Evolutionary conservation across 2,888 invertebrate genomes (phyloP).

Genomic region (Altica lythri): DNA sequence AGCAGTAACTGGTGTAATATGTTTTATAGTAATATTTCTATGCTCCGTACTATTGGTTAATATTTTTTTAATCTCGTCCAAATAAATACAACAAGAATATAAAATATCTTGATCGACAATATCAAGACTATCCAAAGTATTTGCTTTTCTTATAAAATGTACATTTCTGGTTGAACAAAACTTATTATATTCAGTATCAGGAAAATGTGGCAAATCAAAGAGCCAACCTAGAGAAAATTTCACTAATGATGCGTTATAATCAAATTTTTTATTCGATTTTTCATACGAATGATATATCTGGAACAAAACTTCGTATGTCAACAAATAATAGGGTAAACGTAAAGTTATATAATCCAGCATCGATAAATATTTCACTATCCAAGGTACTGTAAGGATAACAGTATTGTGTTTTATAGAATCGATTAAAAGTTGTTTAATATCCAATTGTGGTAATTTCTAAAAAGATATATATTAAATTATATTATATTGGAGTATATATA

Average conservation of each 20-base stretch:
- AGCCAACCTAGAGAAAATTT: constrained; percentile 79
- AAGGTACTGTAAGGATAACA: constrained; percentile 76
- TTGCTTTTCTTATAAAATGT: not conserved
- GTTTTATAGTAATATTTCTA: constrained; percentile 59
- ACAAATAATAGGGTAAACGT: constrained; percentile 68
- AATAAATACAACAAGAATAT: constrained; percentile 70
- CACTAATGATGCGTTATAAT: constrained; percentile 57
- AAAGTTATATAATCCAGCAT: constrained; percentile 78
- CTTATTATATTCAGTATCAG: constrained; percentile 64
- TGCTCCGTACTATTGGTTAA: constrained; percentile 44
- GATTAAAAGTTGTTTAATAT: constrained; percentile 64
- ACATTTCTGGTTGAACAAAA: constrained; percentile 38
- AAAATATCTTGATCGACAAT: constrained; percentile 68
- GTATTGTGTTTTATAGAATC: constrained; percentile 65
- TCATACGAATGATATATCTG: constrained; percentile 61
- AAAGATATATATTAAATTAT: too few species aligned
- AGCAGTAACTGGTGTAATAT: constrained; percentile 73
- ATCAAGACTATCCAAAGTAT: constrained; percentile 61
- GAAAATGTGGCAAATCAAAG: constrained; percentile 75
- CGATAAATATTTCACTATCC: constrained; percentile 81
- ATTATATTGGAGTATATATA: too few species aligned
- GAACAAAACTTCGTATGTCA: constrained; percentile 66
- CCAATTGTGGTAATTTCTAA: constrained; percentile 68
- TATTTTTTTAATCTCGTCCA: constrained; percentile 63
- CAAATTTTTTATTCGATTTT: constrained; percentile 11